Base-by-base conservation (phyloP, 35 echinoderm and acorn worm species). In the Anneissia japonica region DNA sequence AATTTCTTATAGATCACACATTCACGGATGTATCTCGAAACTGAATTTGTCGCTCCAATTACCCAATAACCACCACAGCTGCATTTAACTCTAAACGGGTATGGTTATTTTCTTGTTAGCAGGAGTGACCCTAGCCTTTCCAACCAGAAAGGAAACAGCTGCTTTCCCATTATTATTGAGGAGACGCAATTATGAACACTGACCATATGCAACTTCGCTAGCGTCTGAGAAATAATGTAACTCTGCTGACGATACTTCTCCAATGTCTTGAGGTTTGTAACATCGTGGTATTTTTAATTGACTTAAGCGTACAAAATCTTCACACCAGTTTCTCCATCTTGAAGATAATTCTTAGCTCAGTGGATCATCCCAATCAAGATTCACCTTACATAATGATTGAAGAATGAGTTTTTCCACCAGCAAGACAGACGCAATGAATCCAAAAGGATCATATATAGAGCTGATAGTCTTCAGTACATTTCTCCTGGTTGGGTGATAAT, bases 361-460 rank as follows among this genome's bases (percentile, higher is more conserved):
- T 7, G 76, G 76, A 37, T 77, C 76, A 26, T 77, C 76, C 76
- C 76, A 77, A 37, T 77, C 76, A 13, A 37, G 32, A 37, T 77
- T 77, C 32, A 17, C 5, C 33, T 4, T 26, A 37, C 4, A 75
- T 9, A 5, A 75, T 30, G 4, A 9, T 28, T 75, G 74, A 4
- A 75, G 9, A 0, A 90, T 36, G 0, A 0, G 0, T 39, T 77
- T 74, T 10, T 14, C 89, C 19, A 30, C 72, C 14, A 90, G 37
- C 0, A 79, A 7, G 0, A 82, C 36, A 10, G 80, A 37, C 0
- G 80, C 80, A 4, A 30, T 75, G 26, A 75, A 34, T 75, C 32
- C 74, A 5, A 34, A 30, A 5, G 74, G n/a, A 75, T 75, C 74
- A 26, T 75, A 75, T 9, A 75, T 75, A 9, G 74, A 75, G n/a